Evolutionary conservation across 2,113 vertebrate species (phyloP).

Genomic region (Microtus ochrogaster): DNA sequence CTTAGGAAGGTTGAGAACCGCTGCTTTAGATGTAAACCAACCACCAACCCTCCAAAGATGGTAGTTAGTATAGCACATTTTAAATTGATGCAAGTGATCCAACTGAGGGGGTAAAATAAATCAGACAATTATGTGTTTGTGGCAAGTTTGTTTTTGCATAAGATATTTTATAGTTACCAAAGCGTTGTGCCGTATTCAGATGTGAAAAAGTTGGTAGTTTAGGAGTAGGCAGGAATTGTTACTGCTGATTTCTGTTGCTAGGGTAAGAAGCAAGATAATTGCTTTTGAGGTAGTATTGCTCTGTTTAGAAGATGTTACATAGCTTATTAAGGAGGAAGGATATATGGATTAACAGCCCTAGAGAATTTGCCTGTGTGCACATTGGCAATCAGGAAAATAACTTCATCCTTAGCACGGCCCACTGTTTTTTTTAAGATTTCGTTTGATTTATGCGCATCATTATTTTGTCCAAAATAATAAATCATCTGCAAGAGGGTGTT

Average conservation of each 20-base stretch:
- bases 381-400: not conserved
- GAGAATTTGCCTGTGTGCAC: not conserved
- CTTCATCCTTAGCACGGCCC: not conserved
- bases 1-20: not conserved
- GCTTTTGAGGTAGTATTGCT: not conserved
- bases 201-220: not conserved
- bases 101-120: not conserved
- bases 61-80: not conserved
- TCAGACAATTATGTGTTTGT: not conserved
- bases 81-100: conserved; percentile 3
- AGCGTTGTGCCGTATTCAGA: not conserved
- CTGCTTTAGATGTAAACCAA: not conserved
- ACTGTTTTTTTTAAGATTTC: not conserved
- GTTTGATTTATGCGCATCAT: too few species aligned
- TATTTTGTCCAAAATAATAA: too few species aligned
- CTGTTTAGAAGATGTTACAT: not conserved
- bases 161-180: not conserved
- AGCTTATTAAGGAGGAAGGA: not conserved
- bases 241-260: not conserved
- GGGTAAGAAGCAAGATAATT: conserved; percentile 11
- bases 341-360: not conserved
- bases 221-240: not conserved
- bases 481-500: too few species aligned
- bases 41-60: not conserved
- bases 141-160: not conserved